These are phyloP conservation scores for Torymus aiolomorphi DNA, from an alignment of 2,888 invertebrate species.

Conservation along the genomic window DNA sequence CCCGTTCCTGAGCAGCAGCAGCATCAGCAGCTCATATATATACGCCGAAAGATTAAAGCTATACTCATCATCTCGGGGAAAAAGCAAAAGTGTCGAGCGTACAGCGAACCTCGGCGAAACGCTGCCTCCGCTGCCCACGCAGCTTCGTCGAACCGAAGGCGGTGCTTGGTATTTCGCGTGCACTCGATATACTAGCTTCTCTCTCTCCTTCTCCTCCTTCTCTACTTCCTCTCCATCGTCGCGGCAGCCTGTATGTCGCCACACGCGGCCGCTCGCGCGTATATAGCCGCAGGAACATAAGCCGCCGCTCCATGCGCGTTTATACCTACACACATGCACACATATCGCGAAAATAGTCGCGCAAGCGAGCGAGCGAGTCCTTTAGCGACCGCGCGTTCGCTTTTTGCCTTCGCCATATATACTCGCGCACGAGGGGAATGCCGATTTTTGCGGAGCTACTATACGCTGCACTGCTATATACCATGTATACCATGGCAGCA, in stretches of 20 bases:
- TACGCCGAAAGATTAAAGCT: conserved; percentile 14
- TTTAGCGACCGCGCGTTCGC: not conserved
- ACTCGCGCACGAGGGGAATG: not conserved
- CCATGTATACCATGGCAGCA: no score
- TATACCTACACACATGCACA: not conserved
- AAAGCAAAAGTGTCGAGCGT: conserved; percentile 21
- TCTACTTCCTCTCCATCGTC: not conserved
- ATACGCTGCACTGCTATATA: no score
- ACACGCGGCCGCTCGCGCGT: not conserved
- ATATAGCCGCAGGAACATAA: conserved; percentile 12
- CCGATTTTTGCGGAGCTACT: not conserved
- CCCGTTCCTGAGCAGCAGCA: no score
- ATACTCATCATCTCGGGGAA: not conserved
- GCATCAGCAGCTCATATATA: no score
- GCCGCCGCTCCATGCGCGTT: no score
- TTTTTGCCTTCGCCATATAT: not conserved
- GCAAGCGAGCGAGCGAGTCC: not conserved
- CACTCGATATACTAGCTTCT: conserved; percentile 16
- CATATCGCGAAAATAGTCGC: not conserved
- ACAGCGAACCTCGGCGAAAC: not conserved
- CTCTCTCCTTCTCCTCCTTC: conserved; percentile 2
- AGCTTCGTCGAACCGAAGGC: not conserved
- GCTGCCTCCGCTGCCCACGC: not conserved
- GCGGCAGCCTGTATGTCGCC: conserved; percentile 49
- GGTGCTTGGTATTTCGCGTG: conserved; percentile 32